Evolutionary conservation across 2,888 invertebrate species (phyloP), one percentile per base, ranked within the genome.

Genomic region (Drosophila lutescens): DNA sequence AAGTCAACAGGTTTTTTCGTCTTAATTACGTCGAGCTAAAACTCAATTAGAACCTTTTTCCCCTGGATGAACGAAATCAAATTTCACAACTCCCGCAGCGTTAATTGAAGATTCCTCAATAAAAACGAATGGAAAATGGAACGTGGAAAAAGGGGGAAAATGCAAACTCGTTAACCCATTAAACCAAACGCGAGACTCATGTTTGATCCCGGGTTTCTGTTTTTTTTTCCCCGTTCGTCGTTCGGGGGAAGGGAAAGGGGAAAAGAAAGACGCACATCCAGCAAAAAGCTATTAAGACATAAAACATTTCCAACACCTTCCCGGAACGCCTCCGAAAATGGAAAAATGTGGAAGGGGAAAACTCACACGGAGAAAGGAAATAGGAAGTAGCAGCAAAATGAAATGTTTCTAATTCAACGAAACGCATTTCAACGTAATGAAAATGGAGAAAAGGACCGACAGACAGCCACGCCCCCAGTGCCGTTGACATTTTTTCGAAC

Each of bases 231-330:
- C 2, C 3, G 17, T 30, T n/a, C 26, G 26, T 2, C 6, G 26
- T 6, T 15, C 9, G 9, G 15, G 9, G 13, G 13, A 6, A 69
- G n/a, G n/a, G 17, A 9, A 69, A 67, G 43, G 63, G 56, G 61
- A 60, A 67, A 70, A 63, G 58, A 50, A 55, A 63, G 40, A 54
- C 49, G 63, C 59, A 43, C 47, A 49, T 49, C 61, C 46, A 46
- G 76, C 71, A 43, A 63, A 68, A 66, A 58, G 75, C 84, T 84
- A 84, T 84, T 88, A 84, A 84, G 84, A 84, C 86, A 84, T 84
- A 78, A 88, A 86, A 79, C 84, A 84, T 83, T 84, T 86, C 75
- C 72, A 88, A 83, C 86, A 84, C 86, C 86, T 88, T 72, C 67
- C 69, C 40, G 68, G 47, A 70, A 84, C 68, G 80, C 80, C 79